Conservation (phyloP, 1,140 invertebrate genomes). For the Drosophila biarmipes region DNA sequence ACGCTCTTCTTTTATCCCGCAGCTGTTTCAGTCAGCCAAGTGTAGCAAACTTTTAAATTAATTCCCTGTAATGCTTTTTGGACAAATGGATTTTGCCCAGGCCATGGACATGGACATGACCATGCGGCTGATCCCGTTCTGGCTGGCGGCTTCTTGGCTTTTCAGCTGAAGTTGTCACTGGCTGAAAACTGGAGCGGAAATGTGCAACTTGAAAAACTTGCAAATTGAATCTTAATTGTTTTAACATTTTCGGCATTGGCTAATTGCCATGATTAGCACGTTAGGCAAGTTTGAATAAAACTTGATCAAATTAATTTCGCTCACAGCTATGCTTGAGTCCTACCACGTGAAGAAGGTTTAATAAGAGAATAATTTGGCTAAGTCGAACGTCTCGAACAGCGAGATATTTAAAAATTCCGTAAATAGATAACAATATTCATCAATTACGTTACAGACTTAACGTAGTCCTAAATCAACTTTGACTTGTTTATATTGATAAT, state of each 20-base stretch:
- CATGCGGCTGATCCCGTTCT: background rate
- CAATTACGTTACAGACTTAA: too few species aligned
- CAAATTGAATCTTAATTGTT: constrained; percentile 69
- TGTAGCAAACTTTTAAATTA: constrained; percentile 70
- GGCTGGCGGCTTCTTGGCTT: constrained; percentile 17
- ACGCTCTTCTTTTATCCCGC: background rate
- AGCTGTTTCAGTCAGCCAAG: constrained; percentile 23
- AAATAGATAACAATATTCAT: too few species aligned
- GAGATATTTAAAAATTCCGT: too few species aligned
- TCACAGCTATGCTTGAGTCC: constrained; percentile 1
- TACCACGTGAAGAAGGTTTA: constrained; percentile 5
- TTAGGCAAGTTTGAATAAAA: constrained; percentile 8
- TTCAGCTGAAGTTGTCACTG: constrained; percentile 42
- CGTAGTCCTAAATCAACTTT: too few species aligned
- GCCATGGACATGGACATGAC: constrained; percentile 8
- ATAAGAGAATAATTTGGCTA: background rate
- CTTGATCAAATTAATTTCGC: constrained; percentile 11
- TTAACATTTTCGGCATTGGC: constrained; percentile 51
- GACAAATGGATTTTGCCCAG: constrained; percentile 39
- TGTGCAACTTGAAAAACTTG: constrained; percentile 53
- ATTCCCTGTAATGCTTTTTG: constrained; percentile 63
- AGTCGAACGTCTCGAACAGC: too few species aligned
- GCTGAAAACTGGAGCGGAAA: constrained; percentile 31
- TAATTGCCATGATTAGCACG: constrained; percentile 52
- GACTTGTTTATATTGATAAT: too few species aligned